Base-by-base conservation (phyloP, 2,888 invertebrate species). In the Gisinianus flammeolus region DNA sequence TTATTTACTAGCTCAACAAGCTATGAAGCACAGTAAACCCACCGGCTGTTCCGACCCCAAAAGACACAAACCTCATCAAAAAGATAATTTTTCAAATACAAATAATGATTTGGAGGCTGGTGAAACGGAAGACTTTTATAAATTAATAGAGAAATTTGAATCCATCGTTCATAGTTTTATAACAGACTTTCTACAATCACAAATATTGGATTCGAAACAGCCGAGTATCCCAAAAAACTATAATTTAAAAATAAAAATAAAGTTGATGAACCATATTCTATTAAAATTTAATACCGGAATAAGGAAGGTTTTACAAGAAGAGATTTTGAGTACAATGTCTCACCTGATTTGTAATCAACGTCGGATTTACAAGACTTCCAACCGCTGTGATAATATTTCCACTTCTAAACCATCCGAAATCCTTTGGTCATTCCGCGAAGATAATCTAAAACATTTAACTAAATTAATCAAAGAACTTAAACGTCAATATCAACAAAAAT, bases 141-240 rank as follows among this genome's bases (percentile, higher is more conserved):
- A 31, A n/a, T 52, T 44, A 8, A 44, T 74, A 6, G 62, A 56
- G 26, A 76, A 76, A 54, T 71, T 77, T 66, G 66, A 77, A 64
- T 62, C 69, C 19, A 28, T 66, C 0, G 71, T 71, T 54, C 54
- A 62, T 19, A 44, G 44, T 24, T 77, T 77, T 54, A 44, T 72
- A 12, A 77, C 77, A 33, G 77, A 77, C 64, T 77, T 72, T 71
- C 22, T 71, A 6, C 54, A 77, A 33, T 77, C 31, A 24, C 77
- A 77, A 71, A 22, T 68, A 10, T 68, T 24, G 2, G 76, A 69
- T 24, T 5, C 54, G 1, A 26, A 1, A 1, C 44, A n/a, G 4
- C 28, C 71, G 8, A 24, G 19, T 19, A 56, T 76, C 8, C 76
- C 76, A 5, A 69, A 33, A 24, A 28, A 56, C 5, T 76, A 69